Evolutionary conservation across 2,797 vertebrate species (phyloP), one percentile per base, ranked within the genome.

Genomic region (Anas bahamensis): DNA sequence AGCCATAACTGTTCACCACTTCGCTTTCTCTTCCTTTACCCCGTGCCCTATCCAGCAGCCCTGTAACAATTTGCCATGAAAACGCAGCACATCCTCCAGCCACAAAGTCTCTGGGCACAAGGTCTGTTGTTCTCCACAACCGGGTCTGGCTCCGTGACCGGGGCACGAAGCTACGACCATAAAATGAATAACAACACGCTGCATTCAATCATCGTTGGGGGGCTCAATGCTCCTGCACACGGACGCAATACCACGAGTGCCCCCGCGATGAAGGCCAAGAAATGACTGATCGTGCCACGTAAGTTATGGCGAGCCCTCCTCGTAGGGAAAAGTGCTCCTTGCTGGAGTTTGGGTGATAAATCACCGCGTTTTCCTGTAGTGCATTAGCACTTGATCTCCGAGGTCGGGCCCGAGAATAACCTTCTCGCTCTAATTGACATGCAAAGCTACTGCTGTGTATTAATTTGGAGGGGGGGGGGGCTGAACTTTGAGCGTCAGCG

Each of bases 331-430:
- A 77, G 60, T 69, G 69, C 21, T 75, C 17, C 82, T 94, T 86
- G 75, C 74, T 77, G 69, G 83, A 65, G 83, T 84, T n/a, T 11
- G 75, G 72, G 19, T 93, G 86, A 95, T 59, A 46, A 79, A 94
- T 94, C 81, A 37, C 83, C 23, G 57, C 7, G 0, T 91, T 86
- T 89, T 57, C 24, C 90, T 91, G 75, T 10, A 85, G 88, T 90
- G 81, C 91, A 91, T 95, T 95, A 95, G 81, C 91, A 63, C 88
- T 95, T 85, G 86, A 90, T 83, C 91, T 82, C 90, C 59, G 90
- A 80, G 91, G 93, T 95, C 61, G 0, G 70, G 59, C 33, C 79
- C 61, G 88, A 77, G 64, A 91, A 90, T 63, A 88, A 87, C 94
- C 88, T 90, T 59, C 81, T 91, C 41, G 55, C 72, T 93, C 81